These are phyloP conservation scores for Hydropotes inermis DNA, from an alignment of 2,113 vertebrate genomes.

Conservation along the genomic window DNA sequence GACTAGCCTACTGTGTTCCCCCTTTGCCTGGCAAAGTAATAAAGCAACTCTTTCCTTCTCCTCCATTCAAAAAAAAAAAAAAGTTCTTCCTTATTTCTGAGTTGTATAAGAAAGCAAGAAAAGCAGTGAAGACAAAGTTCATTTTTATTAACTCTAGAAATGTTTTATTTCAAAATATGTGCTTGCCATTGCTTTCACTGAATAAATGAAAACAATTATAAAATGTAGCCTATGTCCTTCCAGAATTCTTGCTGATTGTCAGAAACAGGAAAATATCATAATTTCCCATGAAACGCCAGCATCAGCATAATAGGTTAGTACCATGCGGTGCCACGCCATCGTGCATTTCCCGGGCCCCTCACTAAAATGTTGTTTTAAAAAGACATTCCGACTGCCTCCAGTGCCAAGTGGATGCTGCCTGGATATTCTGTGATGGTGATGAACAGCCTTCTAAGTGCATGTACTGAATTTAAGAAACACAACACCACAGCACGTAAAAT, in stretches of 20 bases:
- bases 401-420: constrained; percentile 58
- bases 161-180: constrained; percentile 23
- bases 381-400: constrained; percentile 10
- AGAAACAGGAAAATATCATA: constrained; percentile 27
- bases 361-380: constrained; percentile 24
- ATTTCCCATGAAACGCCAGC: constrained; percentile 27
- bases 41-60: not conserved
- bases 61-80: not conserved
- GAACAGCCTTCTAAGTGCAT: constrained; percentile 44
- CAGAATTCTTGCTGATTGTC: constrained; percentile 37
- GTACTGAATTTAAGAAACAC: constrained; percentile 49
- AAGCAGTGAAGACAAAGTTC: not conserved
- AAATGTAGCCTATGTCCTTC: not conserved
- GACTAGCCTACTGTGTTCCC: not conserved
- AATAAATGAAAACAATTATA: not conserved
- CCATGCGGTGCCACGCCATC: constrained; percentile 5
- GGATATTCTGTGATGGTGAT: constrained; percentile 23
- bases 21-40: not conserved
- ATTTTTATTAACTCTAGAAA: constrained; percentile 18
- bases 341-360: not conserved
- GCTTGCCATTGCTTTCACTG: not conserved
- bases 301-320: not conserved
- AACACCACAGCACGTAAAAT: constrained; percentile 55
- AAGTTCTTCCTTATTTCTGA: not conserved
- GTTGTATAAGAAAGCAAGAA: not conserved